These are phyloP conservation scores for Gavia stellata DNA, from an alignment of 2,113 vertebrate species.

Conservation along the genomic window DNA sequence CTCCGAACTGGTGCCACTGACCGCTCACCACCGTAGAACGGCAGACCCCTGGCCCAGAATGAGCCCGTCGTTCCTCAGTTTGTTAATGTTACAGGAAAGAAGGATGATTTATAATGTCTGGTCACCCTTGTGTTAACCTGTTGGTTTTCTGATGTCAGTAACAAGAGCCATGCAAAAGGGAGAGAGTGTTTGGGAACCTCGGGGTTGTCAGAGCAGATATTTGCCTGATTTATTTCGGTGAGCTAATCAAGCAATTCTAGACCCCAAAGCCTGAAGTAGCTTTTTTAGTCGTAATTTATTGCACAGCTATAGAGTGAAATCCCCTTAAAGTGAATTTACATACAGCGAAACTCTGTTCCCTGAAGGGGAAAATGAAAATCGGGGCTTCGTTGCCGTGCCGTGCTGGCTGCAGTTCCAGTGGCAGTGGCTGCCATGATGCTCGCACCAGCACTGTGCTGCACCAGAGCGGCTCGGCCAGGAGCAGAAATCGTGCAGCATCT, in stretches of 20 bases:
- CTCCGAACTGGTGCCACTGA: not conserved
- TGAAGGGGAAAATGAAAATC: not conserved
- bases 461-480: not conserved
- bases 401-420: not conserved
- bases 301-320: not conserved
- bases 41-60: not conserved
- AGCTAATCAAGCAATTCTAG: not conserved
- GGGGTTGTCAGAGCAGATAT: not conserved
- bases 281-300: not conserved
- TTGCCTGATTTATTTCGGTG: not conserved
- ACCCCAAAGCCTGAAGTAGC: not conserved
- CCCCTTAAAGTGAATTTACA: not conserved
- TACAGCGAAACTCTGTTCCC: not conserved
- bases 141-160: not conserved
- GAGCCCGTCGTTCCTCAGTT: not conserved
- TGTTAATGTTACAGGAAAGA: not conserved
- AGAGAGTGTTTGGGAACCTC: not conserved
- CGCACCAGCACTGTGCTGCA: fast-evolving
- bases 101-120: not conserved
- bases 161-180: not conserved
- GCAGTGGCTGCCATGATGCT: not conserved
- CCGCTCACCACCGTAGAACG: not conserved
- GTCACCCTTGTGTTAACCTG: not conserved
- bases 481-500: not conserved
- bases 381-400: not conserved